Evolutionary conservation across 2,888 invertebrate genomes (phyloP), one percentile per base, ranked within the genome.

Genomic region (Peribatodes rhomboidaria): DNA sequence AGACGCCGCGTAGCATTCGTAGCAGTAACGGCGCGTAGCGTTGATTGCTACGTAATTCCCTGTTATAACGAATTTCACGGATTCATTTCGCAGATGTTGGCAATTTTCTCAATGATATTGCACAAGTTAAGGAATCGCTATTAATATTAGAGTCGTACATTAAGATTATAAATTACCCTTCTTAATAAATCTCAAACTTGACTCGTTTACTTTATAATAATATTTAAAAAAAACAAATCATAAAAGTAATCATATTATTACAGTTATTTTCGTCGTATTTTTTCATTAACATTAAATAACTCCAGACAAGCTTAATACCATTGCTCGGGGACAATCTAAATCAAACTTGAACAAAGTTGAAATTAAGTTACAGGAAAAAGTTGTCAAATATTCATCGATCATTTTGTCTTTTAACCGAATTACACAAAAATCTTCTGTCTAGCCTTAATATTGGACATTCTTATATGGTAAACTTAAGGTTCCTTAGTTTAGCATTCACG

Each of bases 1-100:
- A 67, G 13, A 52, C 14, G 61, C 68, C 56, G 8, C 62, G 67
- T 65, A 67, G 67, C 58, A 52, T 47, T 68, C 69, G 73, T 74
- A 72, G 63, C 54, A 60, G 58, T 69, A 60, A 64, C 22, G 54
- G 64, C 61, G 65, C 67, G 67, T 67, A 63, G 68, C 71, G 64
- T 67, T 73, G 75, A 78, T 75, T 76, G 75, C 75, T 70, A 66
- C 73, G 68, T 77, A 74, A 74, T 74, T 75, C 67, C 67, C 65
- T 65, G 68, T 68, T 72, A 72, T 67, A 70, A 67, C 65, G 61
- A 68, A 68, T 67, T 69, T 66, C 66, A 58, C 59, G 67, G 60
- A 70, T 65, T 62, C 68, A 65, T 68, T 64, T 68, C 67, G 52
- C 64, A 65, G 61, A 69, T 70, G 67, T 66, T 69, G 42, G 68